Evolutionary conservation across 1,140 invertebrate species (phyloP), one percentile per base, ranked within the genome.

Genomic region (Agrypnia vestita): DNA sequence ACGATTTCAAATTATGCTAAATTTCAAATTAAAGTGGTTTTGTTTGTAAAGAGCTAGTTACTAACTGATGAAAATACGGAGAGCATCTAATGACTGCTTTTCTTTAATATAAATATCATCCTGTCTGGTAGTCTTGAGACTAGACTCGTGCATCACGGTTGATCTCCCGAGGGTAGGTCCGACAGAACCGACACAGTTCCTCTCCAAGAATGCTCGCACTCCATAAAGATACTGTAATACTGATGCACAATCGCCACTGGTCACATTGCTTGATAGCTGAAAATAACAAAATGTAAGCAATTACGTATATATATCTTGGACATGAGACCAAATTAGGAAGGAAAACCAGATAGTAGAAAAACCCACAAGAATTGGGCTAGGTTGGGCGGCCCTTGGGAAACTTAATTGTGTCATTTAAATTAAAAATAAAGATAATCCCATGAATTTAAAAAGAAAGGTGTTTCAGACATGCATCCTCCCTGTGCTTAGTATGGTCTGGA

Each of bases 21-120:
- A 35, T 35, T 35, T 35, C 6, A 6, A 35, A 35, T 35, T 35
- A 35, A 35, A 3, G 25, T 35, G 25, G 6, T 35, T 35, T 35
- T 35, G 6, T 35, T 6, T 35, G 6, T 35, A 35, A 6, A 35
- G 25, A 35, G 1, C 3, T 6, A n/a, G 19, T 25, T 69, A 78
- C 67, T 56, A 84, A 88, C 90, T 92, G 25, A 97, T 92, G 82
- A 98, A 93, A 49, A 93, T 90, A 86, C 94, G 93, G 0, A 98
- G 86, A 17, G 95, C 92, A 78, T 94, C 92, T 35, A 98, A 87
- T 0, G 96, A 97, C 83, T 94, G 92, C 84, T 94, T 92, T 84
- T 94, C 92, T 86, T 93, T 92, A 0, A 84, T 82, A 71, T 86
- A 86, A 8, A 87, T 86, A 84, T 88, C 86, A 56, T 88, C 87